Conservation (phyloP, 2,113 vertebrate species). For the Semnornis frantzii region DNA sequence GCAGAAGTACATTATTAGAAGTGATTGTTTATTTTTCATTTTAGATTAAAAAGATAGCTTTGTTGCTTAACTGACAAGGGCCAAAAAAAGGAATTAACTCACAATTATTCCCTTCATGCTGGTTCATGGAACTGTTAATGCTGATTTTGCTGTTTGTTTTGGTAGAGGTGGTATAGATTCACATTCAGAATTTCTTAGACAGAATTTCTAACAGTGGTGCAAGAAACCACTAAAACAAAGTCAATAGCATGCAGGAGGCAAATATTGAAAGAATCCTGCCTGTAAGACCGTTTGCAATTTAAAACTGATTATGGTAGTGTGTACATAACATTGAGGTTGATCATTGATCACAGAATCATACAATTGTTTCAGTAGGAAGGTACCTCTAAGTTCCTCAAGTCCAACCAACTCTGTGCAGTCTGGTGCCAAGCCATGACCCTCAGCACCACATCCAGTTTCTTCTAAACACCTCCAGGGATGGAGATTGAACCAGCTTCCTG, state of each 20-base stretch:
- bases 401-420: too few relatives aligned
- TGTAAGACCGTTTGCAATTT: background rate
- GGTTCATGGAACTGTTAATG: background rate
- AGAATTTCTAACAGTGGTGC: background rate
- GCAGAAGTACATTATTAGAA: background rate
- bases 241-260: background rate
- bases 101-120: background rate
- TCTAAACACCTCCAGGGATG: too few relatives aligned
- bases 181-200: background rate
- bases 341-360: too few relatives aligned
- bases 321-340: background rate
- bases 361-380: too few relatives aligned
- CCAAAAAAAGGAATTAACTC: background rate
- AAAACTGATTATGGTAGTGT: background rate
- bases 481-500: too few relatives aligned
- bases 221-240: background rate
- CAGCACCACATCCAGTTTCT: too few relatives aligned
- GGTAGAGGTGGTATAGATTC: background rate
- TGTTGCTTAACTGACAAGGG: background rate
- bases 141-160: background rate
- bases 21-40: background rate
- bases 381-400: too few relatives aligned
- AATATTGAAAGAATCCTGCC: background rate
- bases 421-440: too few relatives aligned
- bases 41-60: background rate